Evolutionary conservation across 2,113 vertebrate species (phyloP), one percentile per base, ranked within the genome.

Genomic region (Axis porcinus): DNA sequence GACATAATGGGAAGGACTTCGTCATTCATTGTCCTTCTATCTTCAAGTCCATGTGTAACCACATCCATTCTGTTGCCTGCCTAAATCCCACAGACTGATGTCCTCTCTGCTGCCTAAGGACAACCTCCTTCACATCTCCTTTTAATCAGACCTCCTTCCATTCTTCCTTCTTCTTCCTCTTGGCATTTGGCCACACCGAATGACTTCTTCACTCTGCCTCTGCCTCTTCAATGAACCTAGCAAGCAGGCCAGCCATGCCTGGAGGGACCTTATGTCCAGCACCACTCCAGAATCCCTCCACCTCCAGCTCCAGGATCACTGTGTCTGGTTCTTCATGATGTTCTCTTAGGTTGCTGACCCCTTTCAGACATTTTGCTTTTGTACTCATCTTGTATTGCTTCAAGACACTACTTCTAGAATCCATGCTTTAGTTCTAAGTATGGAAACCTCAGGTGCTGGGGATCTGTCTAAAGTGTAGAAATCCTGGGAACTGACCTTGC

Each of bases 241-340:
- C 16, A 58, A 45, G 8, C 30, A 58, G 28, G 43, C 6, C 7
- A 58, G 36, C 58, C 25, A 16, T 12, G 16, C 15, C 47, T 5
- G 5, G 9, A 23, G n/a, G 19, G 36, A 52, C 13, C 28, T 13
- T 1, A 3, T 4, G 45, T 7, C 30, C 10, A 23, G 5, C 19
- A 2, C 36, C 33, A 21, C 57, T 91, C 81, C 5, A 7, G 55
- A 30, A 79, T 55, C 21, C 81, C 76, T 40, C 16, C 5, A 8
- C 33, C 57, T 76, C 43, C 19, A 47, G 52, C 40, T n/a, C n/a
- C 60, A 36, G n/a, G 12, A 52, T 33, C 79, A 43, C 43, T 57
- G 70, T 27, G 10, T 52, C 25, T 43, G 0, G 0, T 58, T 78
- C 55, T 96, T 95, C 27, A 45, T 13, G 43, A 85, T 36, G 7